Conservation (phyloP, 2,113 vertebrate genomes). For the Atlantisia rogersi region DNA sequence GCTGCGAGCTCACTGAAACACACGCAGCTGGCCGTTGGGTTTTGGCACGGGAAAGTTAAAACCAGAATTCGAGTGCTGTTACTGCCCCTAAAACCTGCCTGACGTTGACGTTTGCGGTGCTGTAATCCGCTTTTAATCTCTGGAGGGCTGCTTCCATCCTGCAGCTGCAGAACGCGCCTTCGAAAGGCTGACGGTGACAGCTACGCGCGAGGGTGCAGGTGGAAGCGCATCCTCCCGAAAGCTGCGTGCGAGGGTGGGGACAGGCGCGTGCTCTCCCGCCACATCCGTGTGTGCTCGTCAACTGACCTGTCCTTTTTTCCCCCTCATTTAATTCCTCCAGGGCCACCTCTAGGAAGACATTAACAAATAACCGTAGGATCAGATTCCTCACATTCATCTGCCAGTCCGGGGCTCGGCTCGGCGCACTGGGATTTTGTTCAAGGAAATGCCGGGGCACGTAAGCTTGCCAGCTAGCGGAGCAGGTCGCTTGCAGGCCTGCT, state of each 20-base stretch:
- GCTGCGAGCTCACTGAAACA: background rate
- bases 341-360: background rate
- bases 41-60: background rate
- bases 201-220: background rate
- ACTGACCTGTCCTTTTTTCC: background rate
- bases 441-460: background rate
- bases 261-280: background rate
- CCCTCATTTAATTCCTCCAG: background rate
- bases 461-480: background rate
- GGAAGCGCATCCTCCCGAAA: background rate
- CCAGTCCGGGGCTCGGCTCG: background rate
- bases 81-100: background rate
- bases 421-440: background rate
- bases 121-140: background rate
- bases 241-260: background rate
- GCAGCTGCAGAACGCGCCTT: background rate
- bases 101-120: background rate
- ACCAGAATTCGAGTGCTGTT: background rate
- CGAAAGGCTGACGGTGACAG: background rate
- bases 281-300: accelerated
- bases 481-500: background rate
- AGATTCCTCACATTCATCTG: background rate
- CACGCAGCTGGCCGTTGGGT: background rate
- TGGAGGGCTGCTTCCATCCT: background rate
- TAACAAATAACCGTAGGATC: background rate